phyloP scores from a whole-genome alignment of 1,140 invertebrate genomes.

The Aphidius ervi region DNA sequence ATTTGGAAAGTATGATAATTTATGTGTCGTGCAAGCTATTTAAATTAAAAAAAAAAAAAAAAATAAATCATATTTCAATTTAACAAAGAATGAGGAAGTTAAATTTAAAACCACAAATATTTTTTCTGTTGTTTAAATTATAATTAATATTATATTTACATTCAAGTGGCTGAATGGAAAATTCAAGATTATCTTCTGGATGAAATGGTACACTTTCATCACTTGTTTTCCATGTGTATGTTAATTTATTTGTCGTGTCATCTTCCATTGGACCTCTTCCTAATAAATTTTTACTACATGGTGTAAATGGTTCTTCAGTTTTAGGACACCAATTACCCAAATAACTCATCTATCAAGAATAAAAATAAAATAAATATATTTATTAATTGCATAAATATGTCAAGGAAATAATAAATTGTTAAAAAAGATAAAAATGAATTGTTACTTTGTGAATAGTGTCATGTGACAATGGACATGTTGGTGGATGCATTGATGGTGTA shows the following conservation, averaged over 20 bases:
- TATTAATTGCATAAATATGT: background rate
- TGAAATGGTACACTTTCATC: slow-evolving; percentile 7
- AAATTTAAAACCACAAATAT: background rate
- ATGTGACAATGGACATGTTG: slow-evolving; percentile 35
- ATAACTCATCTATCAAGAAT: slow-evolving; percentile 40
- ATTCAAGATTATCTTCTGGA: slow-evolving; percentile 32
- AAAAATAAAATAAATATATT: background rate
- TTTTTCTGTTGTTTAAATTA: background rate
- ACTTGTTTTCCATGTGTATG: slow-evolving; percentile 53
- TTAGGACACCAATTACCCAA: slow-evolving; percentile 44
- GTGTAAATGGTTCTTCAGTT: slow-evolving; percentile 32
- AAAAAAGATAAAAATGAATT: background rate
- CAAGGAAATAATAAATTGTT: background rate
- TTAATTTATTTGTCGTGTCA: slow-evolving; percentile 66
- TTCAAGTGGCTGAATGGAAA: slow-evolving; percentile 33
- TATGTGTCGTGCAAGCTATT: slow-evolving; percentile 44
- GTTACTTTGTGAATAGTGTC: slow-evolving; percentile 43
- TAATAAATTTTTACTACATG: slow-evolving; percentile 33
- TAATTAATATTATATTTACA: slow-evolving; percentile 27
- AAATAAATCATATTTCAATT: background rate
- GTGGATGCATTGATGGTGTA: slow-evolving; percentile 27
- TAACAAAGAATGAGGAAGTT: background rate
- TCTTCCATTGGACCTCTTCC: slow-evolving; percentile 66
- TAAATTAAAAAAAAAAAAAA: slow-evolving; percentile 5
- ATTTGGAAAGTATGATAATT: slow-evolving; percentile 40